Base-by-base conservation (phyloP, 2,888 invertebrate genomes). In the Hydraecia micacea region DNA sequence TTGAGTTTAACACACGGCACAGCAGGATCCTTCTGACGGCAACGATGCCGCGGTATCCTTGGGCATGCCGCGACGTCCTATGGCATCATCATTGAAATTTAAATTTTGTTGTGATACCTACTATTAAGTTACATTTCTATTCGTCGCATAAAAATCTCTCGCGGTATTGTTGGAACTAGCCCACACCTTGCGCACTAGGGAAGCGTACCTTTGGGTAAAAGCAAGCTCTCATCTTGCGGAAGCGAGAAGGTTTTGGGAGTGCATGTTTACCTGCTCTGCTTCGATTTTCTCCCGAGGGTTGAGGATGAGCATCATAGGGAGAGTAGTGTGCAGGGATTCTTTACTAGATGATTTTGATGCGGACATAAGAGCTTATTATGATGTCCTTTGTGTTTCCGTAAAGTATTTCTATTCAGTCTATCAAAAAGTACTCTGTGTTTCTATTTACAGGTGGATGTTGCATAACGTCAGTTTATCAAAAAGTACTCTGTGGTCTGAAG, bases 251-350 rank as follows among this genome's bases (percentile, higher is more conserved):
- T 36, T 21, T 36, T 36, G 3, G 15, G 7, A 46, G 32, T 42
- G 21, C 4, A 7, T 9, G 6, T 39, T 42, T 86, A 93, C 94
- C 88, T 92, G 75, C 76, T 91, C 90, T 55, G 93, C 87, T 65
- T 84, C 74, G 52, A 94, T 84, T 89, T 86, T 93, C 72, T 89
- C 86, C 42, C 92, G 90, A 73, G 87, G 87, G 13, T 85, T 85
- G n/a, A 25, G 18, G 52, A 74, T 60, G 2, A 85, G 39, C 42
- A 39, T 63, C 13, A 58, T 25, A 9, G 84, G 84, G 2, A 83
- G 68, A 39, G 7, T 21, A 28, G 36, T 6, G 11, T 25, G 65
- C 25, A 32, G 25, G 13, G 66, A 25, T 63, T 73, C 77, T 28
- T 81, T 70, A 71, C 70, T 58, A 25, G 0, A 3, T 36, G 4